Evolutionary conservation across 2,797 vertebrate genomes (phyloP).

Genomic region (Sciurus vulgaris): DNA sequence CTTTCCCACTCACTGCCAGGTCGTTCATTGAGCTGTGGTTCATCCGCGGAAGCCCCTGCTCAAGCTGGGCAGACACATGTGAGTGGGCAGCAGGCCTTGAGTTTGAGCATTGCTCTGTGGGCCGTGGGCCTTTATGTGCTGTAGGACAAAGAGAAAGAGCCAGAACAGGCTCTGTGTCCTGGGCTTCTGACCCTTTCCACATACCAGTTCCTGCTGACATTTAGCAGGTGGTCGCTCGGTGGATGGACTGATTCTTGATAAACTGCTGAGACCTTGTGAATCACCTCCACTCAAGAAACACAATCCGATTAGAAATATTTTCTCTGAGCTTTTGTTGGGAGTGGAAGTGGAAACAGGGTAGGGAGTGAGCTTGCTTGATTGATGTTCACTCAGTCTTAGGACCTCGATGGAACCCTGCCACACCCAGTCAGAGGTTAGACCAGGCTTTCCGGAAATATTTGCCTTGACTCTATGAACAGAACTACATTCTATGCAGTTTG

Average conservation of each 20-base stretch:
- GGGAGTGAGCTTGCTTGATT: neutral
- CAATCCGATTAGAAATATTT: neutral
- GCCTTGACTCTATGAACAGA: neutral
- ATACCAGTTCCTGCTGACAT: neutral
- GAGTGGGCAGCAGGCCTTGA: neutral
- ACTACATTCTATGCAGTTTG: neutral
- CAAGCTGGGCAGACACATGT: neutral
- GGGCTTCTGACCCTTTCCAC: neutral
- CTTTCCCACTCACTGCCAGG: neutral
- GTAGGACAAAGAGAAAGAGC: neutral
- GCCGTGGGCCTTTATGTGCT: neutral
- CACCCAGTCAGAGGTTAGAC: neutral
- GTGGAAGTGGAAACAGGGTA: neutral
- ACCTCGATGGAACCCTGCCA: neutral
- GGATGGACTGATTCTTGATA: neutral
- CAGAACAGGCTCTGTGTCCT: neutral
- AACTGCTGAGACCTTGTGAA: no score
- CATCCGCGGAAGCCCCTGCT: neutral
- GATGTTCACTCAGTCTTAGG: neutral
- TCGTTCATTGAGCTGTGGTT: neutral
- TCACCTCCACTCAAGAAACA: neutral
- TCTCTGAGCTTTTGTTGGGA: neutral
- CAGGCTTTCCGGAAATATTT: neutral
- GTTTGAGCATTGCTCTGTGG: neutral
- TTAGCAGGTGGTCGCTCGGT: neutral